These are phyloP conservation scores for Catocala sponsa DNA, from an alignment of 2,888 invertebrate genomes.

Conservation along the genomic window DNA sequence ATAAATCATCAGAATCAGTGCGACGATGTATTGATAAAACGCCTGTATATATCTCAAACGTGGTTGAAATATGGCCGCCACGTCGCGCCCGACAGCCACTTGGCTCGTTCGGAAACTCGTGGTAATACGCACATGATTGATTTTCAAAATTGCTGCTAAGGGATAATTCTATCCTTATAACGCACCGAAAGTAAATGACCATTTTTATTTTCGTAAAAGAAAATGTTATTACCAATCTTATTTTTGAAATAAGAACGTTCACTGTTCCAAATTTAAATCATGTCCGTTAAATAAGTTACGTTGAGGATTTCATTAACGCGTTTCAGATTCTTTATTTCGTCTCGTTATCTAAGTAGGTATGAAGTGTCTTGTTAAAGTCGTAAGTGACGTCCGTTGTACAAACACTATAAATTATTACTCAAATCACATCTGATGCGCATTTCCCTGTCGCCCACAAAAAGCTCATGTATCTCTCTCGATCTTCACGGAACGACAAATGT, in stretches of 20 bases:
- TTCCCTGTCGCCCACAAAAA: constrained; percentile 83
- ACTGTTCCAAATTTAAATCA: constrained; percentile 43
- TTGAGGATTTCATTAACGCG: constrained; percentile 33
- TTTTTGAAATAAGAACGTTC: constrained; percentile 33
- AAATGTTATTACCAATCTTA: constrained; percentile 19
- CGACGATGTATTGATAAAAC: constrained; percentile 88
- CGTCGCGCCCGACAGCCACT: constrained; percentile 78
- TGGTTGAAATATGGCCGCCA: constrained; percentile 82
- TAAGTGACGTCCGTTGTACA: constrained; percentile 77
- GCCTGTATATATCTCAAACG: constrained; percentile 81
- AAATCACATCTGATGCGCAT: constrained; percentile 86
- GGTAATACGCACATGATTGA: constrained; percentile 84
- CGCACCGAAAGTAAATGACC: constrained; percentile 25
- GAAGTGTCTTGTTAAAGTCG: constrained; percentile 73
- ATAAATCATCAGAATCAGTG: constrained; percentile 84
- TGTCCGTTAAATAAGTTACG: constrained; percentile 35
- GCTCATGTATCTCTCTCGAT: constrained; percentile 85
- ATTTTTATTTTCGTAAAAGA: constrained; percentile 36
- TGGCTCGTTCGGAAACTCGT: constrained; percentile 78
- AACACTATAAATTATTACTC: constrained; percentile 85
- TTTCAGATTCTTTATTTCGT: constrained; percentile 53
- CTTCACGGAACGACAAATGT: constrained; percentile 88
- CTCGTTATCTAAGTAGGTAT: constrained; percentile 53
- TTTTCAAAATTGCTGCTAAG: constrained; percentile 65
- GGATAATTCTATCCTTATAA: constrained; percentile 26